Evolutionary conservation across 2,113 vertebrate species (phyloP).

Genomic region (Sinocyclocheilus rhinocerous): DNA sequence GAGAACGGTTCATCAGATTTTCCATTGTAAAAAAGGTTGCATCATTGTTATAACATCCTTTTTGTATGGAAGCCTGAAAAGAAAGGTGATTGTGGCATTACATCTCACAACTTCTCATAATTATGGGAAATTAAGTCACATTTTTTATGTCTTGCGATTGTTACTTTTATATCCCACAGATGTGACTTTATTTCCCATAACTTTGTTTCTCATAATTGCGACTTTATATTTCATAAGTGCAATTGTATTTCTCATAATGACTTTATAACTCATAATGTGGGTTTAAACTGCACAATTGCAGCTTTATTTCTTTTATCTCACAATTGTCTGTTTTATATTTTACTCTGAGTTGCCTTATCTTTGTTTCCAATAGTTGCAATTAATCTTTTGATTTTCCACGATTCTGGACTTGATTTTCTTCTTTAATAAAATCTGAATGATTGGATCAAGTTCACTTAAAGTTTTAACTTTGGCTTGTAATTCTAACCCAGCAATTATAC

Average conservation of each 20-base stretch:
- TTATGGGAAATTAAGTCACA: not conserved
- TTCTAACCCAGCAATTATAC: too few relatives aligned
- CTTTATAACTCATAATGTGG: not conserved
- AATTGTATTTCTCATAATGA: not conserved
- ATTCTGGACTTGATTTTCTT: too few relatives aligned
- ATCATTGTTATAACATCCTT: not conserved
- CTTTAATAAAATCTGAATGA: too few relatives aligned
- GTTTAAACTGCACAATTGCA: not conserved
- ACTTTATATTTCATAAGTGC: not conserved
- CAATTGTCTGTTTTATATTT: not conserved
- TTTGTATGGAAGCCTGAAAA: not conserved
- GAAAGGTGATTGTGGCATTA: not conserved
- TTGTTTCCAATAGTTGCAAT: too few relatives aligned
- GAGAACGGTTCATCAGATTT: not conserved
- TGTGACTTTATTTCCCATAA: not conserved
- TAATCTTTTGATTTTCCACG: too few relatives aligned
- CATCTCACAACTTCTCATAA: not conserved
- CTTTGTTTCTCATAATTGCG: not conserved
- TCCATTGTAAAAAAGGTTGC: slow-evolving; percentile 1
- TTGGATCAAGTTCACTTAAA: too few relatives aligned
- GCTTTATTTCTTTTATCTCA: not conserved
- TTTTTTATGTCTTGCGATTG: not conserved
- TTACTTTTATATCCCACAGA: not conserved
- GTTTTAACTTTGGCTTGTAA: too few relatives aligned
- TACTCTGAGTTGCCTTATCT: too few relatives aligned